Evolutionary conservation across 2,113 vertebrate genomes (phyloP).

Genomic region (Myotis yumanensis): DNA sequence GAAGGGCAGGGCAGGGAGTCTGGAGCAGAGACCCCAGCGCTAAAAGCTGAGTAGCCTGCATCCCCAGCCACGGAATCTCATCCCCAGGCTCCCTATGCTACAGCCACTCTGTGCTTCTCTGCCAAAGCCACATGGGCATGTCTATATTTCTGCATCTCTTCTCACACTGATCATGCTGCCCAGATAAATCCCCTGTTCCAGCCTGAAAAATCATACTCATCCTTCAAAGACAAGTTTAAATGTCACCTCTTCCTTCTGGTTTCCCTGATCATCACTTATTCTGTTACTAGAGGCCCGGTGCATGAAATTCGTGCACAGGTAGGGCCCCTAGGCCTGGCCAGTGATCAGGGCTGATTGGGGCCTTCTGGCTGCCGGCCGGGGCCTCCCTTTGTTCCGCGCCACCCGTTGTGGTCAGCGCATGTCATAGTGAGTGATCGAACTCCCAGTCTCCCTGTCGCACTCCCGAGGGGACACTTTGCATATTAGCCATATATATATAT

Average conservation of each 20-base stretch:
- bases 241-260: background rate
- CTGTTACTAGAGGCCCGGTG: no score
- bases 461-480: no score
- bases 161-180: background rate
- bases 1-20: accelerated
- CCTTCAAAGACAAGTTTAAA: background rate
- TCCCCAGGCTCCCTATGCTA: accelerated
- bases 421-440: no score
- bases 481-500: no score
- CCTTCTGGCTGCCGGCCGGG: no score
- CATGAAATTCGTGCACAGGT: no score
- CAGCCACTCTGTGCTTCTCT: background rate
- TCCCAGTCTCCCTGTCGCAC: no score
- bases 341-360: no score
- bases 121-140: accelerated
- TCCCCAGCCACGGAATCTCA: background rate
- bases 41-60: background rate
- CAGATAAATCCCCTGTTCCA: background rate
- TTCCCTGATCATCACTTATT: background rate
- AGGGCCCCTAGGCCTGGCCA: no score
- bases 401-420: no score
- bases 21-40: background rate
- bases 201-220: background rate
- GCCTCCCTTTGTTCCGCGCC: no score
- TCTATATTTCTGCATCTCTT: background rate